Evolutionary conservation across 2,113 vertebrate species (phyloP), one percentile per base, ranked within the genome.

Genomic region (Ciconia maguari): DNA sequence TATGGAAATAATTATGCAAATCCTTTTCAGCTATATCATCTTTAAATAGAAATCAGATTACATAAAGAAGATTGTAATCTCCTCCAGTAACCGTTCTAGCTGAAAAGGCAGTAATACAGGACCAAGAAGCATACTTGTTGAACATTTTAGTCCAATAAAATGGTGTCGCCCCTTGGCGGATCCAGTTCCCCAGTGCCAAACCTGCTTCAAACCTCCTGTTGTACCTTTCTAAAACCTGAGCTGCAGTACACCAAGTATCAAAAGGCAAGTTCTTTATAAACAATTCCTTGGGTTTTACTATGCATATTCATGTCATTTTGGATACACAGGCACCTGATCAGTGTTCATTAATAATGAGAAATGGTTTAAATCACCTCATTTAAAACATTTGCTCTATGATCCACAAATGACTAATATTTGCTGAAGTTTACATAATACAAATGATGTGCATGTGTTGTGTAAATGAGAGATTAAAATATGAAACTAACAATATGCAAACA

Each of bases 341-440:
- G 96, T 97, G 97, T 98, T 98, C 97, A 97, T 98, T 98, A 98
- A 98, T 98, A 98, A 97, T 96, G 97, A 94, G 95, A 98, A 98
- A 98, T 98, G 96, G 97, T 98, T 98, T 98, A 98, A 98, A 98
- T 98, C 98, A 98, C 96, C 96, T 98, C 96, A 98, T 98, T 98
- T 98, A 98, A 98, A 98, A 98, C 96, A 97, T 98, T 98, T 98
- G 97, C 98, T 98, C 98, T 98, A 90, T 98, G 97, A 98, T 97
- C 97, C 96, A 98, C 97, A 98, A 98, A 98, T 97, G 97, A 98
- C 98, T 98, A 98, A 98, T 98, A 98, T 98, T 98, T 98, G 97
- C 97, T 96, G 96, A 98, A 98, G 98, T 98, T 98, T 98, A 98
- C 98, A 98, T 98, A 98, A 98, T 98, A 98, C 97, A 98, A 98